Conservation (phyloP, 1,140 invertebrate genomes). For the Drosophila rufa region DNA sequence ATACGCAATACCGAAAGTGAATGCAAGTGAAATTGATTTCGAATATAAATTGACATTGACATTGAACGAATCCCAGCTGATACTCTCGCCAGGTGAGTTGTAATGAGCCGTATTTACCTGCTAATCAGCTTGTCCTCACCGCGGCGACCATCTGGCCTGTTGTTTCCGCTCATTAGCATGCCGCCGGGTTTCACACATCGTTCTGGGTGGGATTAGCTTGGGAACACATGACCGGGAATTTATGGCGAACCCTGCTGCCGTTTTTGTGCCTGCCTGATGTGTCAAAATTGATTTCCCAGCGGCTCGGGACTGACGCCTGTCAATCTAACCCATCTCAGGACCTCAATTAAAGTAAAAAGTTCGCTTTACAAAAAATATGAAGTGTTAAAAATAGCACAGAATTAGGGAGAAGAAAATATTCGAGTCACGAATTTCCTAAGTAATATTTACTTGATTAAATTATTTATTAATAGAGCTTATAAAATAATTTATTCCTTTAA, state of each 20-base stretch:
- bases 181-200: conserved; percentile 50
- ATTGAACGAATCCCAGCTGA: conserved; percentile 50
- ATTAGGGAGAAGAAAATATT: not conserved
- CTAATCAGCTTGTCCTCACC: conserved; percentile 62
- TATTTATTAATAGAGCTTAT: not conserved
- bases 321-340: conserved; percentile 20
- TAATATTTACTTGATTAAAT: not conserved
- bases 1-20: conserved; percentile 34
- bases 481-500: no score
- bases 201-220: conserved; percentile 19
- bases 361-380: not conserved
- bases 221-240: conserved; percentile 30
- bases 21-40: conserved; percentile 37
- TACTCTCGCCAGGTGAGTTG: conserved; percentile 35
- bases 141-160: conserved; percentile 29
- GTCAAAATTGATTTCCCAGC: conserved; percentile 19
- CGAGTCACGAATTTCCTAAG: not conserved
- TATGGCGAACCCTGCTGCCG: not conserved
- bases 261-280: conserved; percentile 1
- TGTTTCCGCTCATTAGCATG: conserved; percentile 54
- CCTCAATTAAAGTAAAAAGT: conserved; percentile 24
- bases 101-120: conserved; percentile 44
- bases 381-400: conserved; percentile 2
- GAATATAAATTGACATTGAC: conserved; percentile 62
- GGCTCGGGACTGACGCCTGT: conserved; percentile 6